Percentiles rank a stretch among this genome's conserved stretches.
phyloP scores from a whole-genome alignment of 2,797 vertebrate species.

The Orestias chungarensis region DNA sequence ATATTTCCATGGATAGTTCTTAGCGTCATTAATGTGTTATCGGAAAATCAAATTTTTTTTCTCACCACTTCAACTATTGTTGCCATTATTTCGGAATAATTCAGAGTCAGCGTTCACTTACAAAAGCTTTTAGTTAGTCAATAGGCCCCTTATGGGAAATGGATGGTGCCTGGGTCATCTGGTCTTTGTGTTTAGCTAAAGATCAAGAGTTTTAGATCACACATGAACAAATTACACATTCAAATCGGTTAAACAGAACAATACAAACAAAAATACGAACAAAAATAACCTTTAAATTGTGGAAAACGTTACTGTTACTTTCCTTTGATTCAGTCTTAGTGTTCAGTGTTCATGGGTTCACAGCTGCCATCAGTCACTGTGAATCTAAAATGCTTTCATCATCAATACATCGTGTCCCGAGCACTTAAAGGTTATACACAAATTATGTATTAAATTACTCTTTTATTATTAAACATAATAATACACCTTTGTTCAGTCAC shows the following conservation, averaged over 20 bases:
- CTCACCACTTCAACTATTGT: not conserved
- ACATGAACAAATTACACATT: too few species aligned
- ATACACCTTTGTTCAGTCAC: too few species aligned
- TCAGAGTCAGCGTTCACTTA: not conserved
- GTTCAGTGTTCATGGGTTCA: not conserved
- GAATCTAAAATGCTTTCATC: not conserved
- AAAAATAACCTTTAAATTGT: too few species aligned
- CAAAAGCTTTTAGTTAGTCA: not conserved
- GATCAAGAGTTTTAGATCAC: too few species aligned
- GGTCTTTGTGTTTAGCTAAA: not conserved
- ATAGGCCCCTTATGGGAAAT: not conserved
- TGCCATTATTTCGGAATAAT: not conserved
- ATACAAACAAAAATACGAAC: too few species aligned
- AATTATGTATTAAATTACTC: too few species aligned
- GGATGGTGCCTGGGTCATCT: not conserved
- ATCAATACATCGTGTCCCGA: not conserved
- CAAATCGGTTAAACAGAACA: too few species aligned
- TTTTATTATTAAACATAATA: too few species aligned
- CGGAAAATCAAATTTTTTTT: not conserved
- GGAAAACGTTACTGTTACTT: too few species aligned
- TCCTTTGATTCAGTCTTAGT: not conserved
- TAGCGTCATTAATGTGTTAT: not conserved
- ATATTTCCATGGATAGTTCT: not conserved
- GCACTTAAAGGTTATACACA: not conserved
- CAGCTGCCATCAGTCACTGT: not conserved